These are phyloP conservation scores for Elegia similella DNA, from an alignment of 2,888 invertebrate genomes.

Conservation along the genomic window DNA sequence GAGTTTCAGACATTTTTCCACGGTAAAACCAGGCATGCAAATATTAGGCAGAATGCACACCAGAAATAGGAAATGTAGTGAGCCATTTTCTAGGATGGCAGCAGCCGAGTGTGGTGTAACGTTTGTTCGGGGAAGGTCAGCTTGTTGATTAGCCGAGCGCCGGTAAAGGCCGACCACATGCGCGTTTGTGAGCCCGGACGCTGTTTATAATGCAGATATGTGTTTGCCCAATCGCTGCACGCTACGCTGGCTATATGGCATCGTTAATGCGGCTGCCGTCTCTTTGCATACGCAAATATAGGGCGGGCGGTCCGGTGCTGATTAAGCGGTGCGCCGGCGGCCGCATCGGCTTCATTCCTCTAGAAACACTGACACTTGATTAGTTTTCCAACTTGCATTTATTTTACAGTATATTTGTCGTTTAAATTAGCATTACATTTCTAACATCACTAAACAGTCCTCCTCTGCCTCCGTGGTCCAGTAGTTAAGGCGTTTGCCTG, in stretches of 20 bases:
- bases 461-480: no score
- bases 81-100: background rate
- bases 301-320: conserved; percentile 76
- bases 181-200: conserved; percentile 78
- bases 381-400: conserved; percentile 47
- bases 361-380: conserved; percentile 64
- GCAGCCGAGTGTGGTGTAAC: conserved; percentile 39
- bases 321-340: conserved; percentile 75
- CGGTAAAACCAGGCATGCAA: background rate
- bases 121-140: conserved; percentile 77
- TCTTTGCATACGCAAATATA: conserved; percentile 83
- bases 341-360: conserved; percentile 66
- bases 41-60: background rate
- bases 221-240: conserved; percentile 81
- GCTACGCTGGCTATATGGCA: conserved; percentile 81
- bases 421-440: no score
- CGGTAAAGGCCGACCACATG: conserved; percentile 79
- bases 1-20: no score
- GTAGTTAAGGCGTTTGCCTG: no score
- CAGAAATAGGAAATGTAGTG: conserved; percentile 3
- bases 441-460: no score
- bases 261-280: conserved; percentile 79
- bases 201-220: conserved; percentile 83
- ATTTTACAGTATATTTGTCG: background rate
- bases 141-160: conserved; percentile 77